Evolutionary conservation across 64 coral and sea anemone species (phyloP).

Genomic region (Dendrophyllia cribrosa): DNA sequence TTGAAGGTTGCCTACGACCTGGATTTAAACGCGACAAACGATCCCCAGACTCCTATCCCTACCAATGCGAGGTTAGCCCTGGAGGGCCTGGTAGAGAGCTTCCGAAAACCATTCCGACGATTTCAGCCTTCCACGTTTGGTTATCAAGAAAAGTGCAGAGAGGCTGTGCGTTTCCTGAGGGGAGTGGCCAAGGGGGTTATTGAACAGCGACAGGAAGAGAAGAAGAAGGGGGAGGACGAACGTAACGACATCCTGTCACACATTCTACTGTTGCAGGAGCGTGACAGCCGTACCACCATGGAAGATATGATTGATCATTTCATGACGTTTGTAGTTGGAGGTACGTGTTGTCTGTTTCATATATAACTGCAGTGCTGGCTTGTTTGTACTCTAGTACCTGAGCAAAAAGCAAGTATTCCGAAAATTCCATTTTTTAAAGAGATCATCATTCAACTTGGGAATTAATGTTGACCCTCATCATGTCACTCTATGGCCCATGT

Average conservation of each 20-base stretch:
- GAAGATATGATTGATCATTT: slow-evolving; percentile 84
- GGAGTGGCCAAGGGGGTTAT: slow-evolving; percentile 68
- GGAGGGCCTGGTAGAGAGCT: slow-evolving; percentile 80
- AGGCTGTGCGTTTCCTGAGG: slow-evolving; percentile 63
- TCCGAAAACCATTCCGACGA: slow-evolving; percentile 74
- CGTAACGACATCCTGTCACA: slow-evolving; percentile 57
- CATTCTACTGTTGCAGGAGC: slow-evolving; percentile 45
- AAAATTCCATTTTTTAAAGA: too few relatives aligned
- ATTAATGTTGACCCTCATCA: too few relatives aligned
- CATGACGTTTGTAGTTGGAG: slow-evolving; percentile 82
- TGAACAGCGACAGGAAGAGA: slow-evolving; percentile 47
- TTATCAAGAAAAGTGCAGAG: slow-evolving; percentile 73
- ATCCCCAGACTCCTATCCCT: slow-evolving; percentile 72
- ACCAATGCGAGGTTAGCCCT: slow-evolving; percentile 63
- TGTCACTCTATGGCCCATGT: too few relatives aligned
- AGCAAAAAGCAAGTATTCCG: too few relatives aligned
- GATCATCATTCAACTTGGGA: too few relatives aligned
- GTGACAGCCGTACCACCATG: slow-evolving; percentile 58
- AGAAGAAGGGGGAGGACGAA: slow-evolving; percentile 26
- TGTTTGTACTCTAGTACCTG: too few relatives aligned
- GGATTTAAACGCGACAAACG: slow-evolving; percentile 71
- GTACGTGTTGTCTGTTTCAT: neutral
- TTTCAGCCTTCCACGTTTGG: slow-evolving; percentile 71
- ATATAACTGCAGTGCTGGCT: too few relatives aligned
- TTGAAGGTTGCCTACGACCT: slow-evolving; percentile 79